Base-by-base conservation (phyloP, 2,888 invertebrate genomes). In the Machimus rusticus region DNA sequence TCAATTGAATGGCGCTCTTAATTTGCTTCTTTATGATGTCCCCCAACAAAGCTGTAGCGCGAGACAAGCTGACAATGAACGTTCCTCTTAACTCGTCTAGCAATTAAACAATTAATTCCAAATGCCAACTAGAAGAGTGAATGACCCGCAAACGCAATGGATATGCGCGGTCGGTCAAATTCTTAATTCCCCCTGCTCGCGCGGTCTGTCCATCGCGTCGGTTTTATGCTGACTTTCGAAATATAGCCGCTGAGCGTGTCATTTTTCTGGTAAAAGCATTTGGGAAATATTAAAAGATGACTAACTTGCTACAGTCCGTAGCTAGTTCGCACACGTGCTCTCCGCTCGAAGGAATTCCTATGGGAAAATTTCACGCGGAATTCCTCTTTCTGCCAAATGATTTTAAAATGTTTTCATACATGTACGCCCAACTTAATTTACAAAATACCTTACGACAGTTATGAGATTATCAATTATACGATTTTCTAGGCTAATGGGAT, bases 1-100 rank as follows among this genome's bases (percentile, higher is more conserved):
- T 37, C 82, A 82, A 82, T 82, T 82, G 82, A 82, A 82, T 37
- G 82, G 82, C 81, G 81, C 55, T 81, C 57, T 82, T 34, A 79
- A 79, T 79, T 82, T 66, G 76, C 37, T 28, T 39, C 66, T 66
- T 66, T 39, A 39, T 39, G 16, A 57, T 57, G 16, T 82, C 57
- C 19, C 57, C 34, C 82, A 82, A 5, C 82, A 76, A 12, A 37
- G 37, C 37, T 37, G 34, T 16, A 37, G 39, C 76, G 76, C 57
- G 78, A 28, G 66, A 28, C 78, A 39, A n/a, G 43, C 43, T 66
- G 66, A 82, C 82, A 82, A 78, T 78, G 46, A 57, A 39, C 19
- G 57, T 14, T 76, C 39, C n/a, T 57, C 82, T 82, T 76, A 51
- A 51, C 79, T 79, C 31, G 82, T 37, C 57, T 57, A 82, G 82